phyloP scores from a whole-genome alignment of 1,140 invertebrate genomes.

The Trichonephila clavipes region DNA sequence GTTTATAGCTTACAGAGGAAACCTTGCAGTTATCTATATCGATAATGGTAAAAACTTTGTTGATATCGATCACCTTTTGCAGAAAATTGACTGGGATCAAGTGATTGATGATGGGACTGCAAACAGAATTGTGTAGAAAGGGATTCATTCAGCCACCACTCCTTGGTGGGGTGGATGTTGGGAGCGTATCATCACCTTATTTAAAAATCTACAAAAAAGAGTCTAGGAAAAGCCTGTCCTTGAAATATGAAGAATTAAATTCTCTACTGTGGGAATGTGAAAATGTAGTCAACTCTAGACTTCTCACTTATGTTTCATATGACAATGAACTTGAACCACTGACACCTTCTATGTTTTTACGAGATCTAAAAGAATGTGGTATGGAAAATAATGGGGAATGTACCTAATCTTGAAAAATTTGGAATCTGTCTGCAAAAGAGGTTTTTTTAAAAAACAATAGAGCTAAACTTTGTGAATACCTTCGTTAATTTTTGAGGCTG shows the following conservation, averaged over 20 bases:
- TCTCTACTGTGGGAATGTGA: neutral
- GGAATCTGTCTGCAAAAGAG: neutral
- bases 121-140: neutral
- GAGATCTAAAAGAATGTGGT: neutral
- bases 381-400: too few species aligned
- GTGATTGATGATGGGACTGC: neutral
- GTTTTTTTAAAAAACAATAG: too few species aligned
- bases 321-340: slow-evolving; percentile 9
- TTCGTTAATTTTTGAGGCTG: neutral
- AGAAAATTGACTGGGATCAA: neutral
- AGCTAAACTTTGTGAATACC: neutral
- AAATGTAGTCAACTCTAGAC: slow-evolving; percentile 15
- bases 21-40: neutral
- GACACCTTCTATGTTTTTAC: slow-evolving; percentile 27
- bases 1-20: neutral
- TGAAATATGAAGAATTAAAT: too few species aligned
- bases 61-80: neutral
- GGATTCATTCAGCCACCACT: too few species aligned
- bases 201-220: too few species aligned
- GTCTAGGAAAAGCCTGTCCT: too few species aligned
- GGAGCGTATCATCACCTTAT: too few species aligned
- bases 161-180: too few species aligned
- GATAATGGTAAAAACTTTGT: neutral
- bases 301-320: slow-evolving; percentile 23
- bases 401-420: too few species aligned